Conservation (phyloP, 2,797 vertebrate genomes). For the Pachyuromys duprasi region DNA sequence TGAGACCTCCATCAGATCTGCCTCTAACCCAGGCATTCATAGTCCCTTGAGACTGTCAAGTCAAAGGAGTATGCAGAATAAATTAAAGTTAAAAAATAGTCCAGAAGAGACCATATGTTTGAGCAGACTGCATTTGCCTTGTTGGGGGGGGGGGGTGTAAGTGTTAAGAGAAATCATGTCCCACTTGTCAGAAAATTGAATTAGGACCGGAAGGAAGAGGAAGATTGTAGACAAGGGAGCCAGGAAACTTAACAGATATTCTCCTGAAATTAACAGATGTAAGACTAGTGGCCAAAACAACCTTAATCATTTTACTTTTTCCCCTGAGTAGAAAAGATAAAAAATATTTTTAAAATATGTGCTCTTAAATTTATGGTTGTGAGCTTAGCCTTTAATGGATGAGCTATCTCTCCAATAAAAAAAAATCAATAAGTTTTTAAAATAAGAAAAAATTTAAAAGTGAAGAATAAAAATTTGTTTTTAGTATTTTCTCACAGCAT, state of each 20-base stretch:
- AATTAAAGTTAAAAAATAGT: constrained; percentile 79
- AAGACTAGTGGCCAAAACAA: constrained; percentile 34
- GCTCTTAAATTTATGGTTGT: no score
- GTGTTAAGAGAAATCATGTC: constrained; percentile 79
- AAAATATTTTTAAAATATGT: not conserved
- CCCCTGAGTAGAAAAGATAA: not conserved
- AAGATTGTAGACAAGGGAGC: constrained; percentile 67
- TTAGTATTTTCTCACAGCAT: not conserved
- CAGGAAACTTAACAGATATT: constrained; percentile 64
- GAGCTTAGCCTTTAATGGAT: no score
- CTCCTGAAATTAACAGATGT: constrained; percentile 68
- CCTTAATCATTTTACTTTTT: constrained; percentile 22
- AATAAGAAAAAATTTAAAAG: no score
- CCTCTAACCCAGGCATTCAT: constrained; percentile 35
- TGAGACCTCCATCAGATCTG: constrained; percentile 41
- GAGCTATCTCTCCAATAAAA: no score
- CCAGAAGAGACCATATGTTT: constrained; percentile 79
- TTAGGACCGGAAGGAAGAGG: constrained; percentile 71
- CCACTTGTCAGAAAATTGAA: constrained; percentile 77
- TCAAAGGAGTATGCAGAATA: constrained; percentile 67
- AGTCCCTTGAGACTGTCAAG: constrained; percentile 65
- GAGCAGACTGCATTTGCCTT: constrained; percentile 72
- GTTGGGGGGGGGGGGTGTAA: constrained; percentile 47
- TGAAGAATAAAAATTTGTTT: no score
- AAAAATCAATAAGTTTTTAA: no score